Percentiles rank a stretch among this genome's conserved stretches.
Evolutionary conservation across 2,113 vertebrate species (phyloP).

Genomic region (Entosphenus tridentatus): DNA sequence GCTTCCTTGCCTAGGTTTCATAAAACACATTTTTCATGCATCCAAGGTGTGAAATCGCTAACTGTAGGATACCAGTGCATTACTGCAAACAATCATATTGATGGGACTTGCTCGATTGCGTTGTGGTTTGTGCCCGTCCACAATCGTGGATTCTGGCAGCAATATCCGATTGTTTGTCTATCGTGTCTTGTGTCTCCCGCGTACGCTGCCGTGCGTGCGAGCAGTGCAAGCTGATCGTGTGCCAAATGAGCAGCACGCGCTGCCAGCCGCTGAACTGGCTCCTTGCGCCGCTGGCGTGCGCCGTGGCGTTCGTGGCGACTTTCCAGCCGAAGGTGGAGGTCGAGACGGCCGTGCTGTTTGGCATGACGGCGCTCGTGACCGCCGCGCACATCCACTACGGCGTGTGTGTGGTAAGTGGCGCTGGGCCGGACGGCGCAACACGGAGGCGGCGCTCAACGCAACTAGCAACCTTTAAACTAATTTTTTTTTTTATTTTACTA

Average conservation of each 20-base stretch:
- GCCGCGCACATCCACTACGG: conserved; percentile 75
- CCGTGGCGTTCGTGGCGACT: conserved; percentile 22
- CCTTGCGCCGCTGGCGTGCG: conserved; percentile 40
- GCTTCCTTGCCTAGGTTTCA: too few species aligned
- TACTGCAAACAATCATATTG: too few species aligned
- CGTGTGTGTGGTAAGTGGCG: conserved; percentile 54
- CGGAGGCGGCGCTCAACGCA: rapidly evolving
- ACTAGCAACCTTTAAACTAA: not conserved
- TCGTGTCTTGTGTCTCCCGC: too few species aligned
- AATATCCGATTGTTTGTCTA: too few species aligned
- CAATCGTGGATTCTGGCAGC: too few species aligned
- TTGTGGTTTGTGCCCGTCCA: too few species aligned
- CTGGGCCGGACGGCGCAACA: not conserved
- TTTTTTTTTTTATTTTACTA: too few species aligned
- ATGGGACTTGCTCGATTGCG: too few species aligned
- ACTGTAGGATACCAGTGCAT: too few species aligned
- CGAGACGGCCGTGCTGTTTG: conserved; percentile 36
- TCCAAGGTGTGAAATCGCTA: too few species aligned
- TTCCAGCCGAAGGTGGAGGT: conserved; percentile 5
- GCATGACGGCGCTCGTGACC: conserved; percentile 35
- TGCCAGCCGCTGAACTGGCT: conserved; percentile 66
- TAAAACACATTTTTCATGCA: too few species aligned
- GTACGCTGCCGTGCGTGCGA: not conserved
- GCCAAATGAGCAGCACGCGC: conserved; percentile 86
- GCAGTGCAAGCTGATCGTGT: conserved; percentile 89